Base-by-base conservation (phyloP, 2,797 vertebrate species). In the Melanotaenia nigrans region DNA sequence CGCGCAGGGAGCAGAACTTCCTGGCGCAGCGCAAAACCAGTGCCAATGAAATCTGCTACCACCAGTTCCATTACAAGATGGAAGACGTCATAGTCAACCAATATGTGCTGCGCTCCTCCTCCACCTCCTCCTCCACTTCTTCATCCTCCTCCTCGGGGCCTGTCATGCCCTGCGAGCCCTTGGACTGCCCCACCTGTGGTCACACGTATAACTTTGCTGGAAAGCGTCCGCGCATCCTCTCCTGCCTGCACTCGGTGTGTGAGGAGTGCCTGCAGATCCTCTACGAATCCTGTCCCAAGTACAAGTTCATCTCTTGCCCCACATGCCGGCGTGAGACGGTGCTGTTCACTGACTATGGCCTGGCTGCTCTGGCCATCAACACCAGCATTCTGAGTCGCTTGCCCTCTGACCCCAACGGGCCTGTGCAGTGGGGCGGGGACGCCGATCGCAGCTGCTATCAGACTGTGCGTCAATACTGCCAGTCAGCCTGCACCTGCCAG, bases 241-340 rank as follows among this genome's bases (percentile, higher is more conserved):
- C 97, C 85, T 99, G 98, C 90, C 94, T 99, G 92, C 98, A 99
- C 91, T 99, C 98, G 0, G 98, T 99, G 92, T 99, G 98, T 1
- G 98, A 99, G 95, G 97, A 98, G 90, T 99, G 98, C 87, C 94
- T 99, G 94, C 97, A 99, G 94, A 98, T 99, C 91, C 97, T 99
- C 81, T 99, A 99, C 0, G 97, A 99, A 93, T 99, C 98, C 81
- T 99, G 98, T 79, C 98, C 98, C 85, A 99, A 99, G 93, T 99
- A 99, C 93, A 99, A 99, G 93, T 99, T 99, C 95, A 99, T 99
- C 94, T 99, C 98, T 65, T 99, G 98, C 89, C 98, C 98, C 76
- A 97, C 97, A 14, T 99, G 98, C 92, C 95, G 96, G 84, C 95
- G 97, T 0, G 98, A 99, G 92, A 99, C 98, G 14, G 98, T 99